Evolutionary conservation across 2,797 vertebrate species (phyloP).

Genomic region (Darevskia mixta): DNA sequence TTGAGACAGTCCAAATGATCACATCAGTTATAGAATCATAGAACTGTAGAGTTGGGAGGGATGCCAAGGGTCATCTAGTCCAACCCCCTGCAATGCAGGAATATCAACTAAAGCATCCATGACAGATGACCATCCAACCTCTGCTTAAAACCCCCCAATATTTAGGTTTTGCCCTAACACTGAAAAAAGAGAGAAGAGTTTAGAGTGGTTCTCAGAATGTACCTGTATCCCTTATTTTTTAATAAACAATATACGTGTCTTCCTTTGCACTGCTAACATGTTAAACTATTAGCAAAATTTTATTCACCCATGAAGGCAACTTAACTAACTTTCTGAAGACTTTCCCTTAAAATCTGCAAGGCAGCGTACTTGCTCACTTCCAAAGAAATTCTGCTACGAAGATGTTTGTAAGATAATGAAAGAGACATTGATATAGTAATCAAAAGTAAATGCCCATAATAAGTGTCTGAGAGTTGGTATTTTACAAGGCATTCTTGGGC

Average conservation of each 20-base stretch:
- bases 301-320: constrained; percentile 11
- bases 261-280: neutral
- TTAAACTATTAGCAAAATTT: neutral
- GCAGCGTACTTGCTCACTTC: constrained; percentile 29
- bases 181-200: too few relatives aligned
- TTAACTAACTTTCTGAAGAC: neutral
- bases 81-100: too few relatives aligned
- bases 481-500: constrained; percentile 72
- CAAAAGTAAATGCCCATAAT: constrained; percentile 73
- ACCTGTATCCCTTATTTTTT: neutral
- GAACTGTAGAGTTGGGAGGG: too few relatives aligned
- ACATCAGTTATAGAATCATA: too few relatives aligned
- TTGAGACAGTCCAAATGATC: too few relatives aligned
- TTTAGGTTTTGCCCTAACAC: too few relatives aligned
- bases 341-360: constrained; percentile 44
- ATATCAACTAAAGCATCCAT: too few relatives aligned
- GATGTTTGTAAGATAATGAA: constrained; percentile 58
- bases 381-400: constrained; percentile 49
- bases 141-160: too few relatives aligned
- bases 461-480: constrained; percentile 70
- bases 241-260: constrained; percentile 13
- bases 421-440: constrained; percentile 70
- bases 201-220: too few relatives aligned
- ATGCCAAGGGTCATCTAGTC: too few relatives aligned
- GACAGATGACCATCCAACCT: too few relatives aligned